Base-by-base conservation (phyloP, 1,140 invertebrate genomes). In the Papilio polyxenes region DNA sequence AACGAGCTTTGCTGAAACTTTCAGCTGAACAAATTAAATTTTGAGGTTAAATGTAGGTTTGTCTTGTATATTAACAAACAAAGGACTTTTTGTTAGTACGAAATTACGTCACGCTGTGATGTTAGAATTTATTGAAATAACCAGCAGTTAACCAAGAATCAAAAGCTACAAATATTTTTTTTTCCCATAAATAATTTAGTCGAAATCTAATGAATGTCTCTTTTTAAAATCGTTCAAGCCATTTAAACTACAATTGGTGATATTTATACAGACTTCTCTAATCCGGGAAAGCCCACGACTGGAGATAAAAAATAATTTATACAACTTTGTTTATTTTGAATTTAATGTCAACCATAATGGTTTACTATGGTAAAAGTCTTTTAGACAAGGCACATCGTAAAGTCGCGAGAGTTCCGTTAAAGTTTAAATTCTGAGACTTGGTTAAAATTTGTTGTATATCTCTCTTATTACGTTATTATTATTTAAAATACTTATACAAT, bases 41-140 rank as follows among this genome's bases (percentile, higher is more conserved):
- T 69, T 69, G 65, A 69, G 65, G 65, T 69, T 69, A 69, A 37
- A 69, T 15, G 23, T 11, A 69, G 31, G 65, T 37, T 69, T 31
- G 23, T 69, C 65, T 69, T 69, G 65, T 69, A 37, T 69, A 37
- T 69, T 31, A 62, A 62, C 59, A 65, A 65, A 65, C 62, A 69
- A 69, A 69, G 65, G 65, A 69, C 59, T 23, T 3, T 15, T 37
- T 3, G 23, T 69, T 15, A 9, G 1, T 40, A 37, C 31, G 5
- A 37, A 69, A 37, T 15, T 69, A 69, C 31, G n/a, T 37, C 65
- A 15, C 31, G 17, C 3, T 69, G 3, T 69, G 65, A 37, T 31
- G n/a, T 6, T 62, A 23, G 49, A 51, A 51, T 51, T 6, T 51
- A 51, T 9, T 11, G 2, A 51, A 51, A 51, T 44, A 44, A 44